Base-by-base conservation (phyloP, 2,797 vertebrate genomes). In the Pelobates cultripes region DNA sequence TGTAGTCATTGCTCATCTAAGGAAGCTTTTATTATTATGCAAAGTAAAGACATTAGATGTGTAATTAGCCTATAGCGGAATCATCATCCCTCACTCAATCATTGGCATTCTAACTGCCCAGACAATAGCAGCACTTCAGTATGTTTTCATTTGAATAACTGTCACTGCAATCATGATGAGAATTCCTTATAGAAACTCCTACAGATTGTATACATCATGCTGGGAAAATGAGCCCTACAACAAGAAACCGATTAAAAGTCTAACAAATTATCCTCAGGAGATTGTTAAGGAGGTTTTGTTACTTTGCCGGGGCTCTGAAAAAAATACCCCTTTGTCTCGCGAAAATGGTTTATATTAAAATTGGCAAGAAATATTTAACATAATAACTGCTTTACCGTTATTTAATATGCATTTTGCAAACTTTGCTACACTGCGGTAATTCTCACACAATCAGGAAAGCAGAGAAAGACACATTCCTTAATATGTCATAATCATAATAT, bases 151-250 rank as follows among this genome's bases (percentile, higher is more conserved):
- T 89, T 87, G 89, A 90, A 88, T 90, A 88, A 84, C 83, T 88
- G 86, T 83, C 85, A 78, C 84, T 70, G 9, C 88, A 87, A 90
- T 92, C 87, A 88, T 87, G 89, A 87, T 88, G 87, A 88, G 86
- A 89, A 89, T 88, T 89, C 88, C 89, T 91, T 88, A 91, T 86
- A 88, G 87, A 91, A 91, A 88, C 88, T 91, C 86, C 87, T 85
- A 90, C 78, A 88, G 87, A 91, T 86, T 89, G 86, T 82, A 85
- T 90, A 87, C 85, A 85, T 88, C 91, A 87, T 86, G 89, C 89
- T 88, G 88, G 79, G 88, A 90, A 90, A 91, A 91, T 90, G 88
- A 90, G 86, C 86, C 89, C 89, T 90, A 90, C 88, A 88, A 90
- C 85, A 87, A 89, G 89, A 88, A 91, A 90, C 68, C 84, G 86